Base-by-base conservation (phyloP, 2,888 invertebrate genomes). In the Ditylenchus weischeri region DNA sequence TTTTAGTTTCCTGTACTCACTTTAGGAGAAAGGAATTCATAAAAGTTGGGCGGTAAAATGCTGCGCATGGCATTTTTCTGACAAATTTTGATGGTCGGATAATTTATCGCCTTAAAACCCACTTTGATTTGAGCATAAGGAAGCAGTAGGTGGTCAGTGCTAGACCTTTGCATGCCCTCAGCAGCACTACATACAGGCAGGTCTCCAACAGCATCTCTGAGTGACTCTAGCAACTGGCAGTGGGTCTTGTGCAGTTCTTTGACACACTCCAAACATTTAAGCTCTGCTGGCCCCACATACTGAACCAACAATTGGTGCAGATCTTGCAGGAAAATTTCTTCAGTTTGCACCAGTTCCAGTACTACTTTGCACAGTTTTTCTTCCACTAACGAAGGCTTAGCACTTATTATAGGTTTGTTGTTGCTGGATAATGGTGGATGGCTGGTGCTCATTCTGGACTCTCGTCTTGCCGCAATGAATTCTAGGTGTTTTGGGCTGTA, bases 121-220 rank as follows among this genome's bases (percentile, higher is more conserved):
- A 69, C 69, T 69, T 73, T 73, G 48, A 71, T 65, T 48, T 69
- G 69, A 11, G 62, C 36, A 11, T 59, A 47, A 11, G 51, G 10
- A n/a, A 58, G 48, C 38, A 21, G 29, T 35, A 47, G 29, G 29
- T 21, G 5, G 54, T 29, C 23, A 15, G 18, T 11, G n/a, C 11
- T 59, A 2, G 15, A 19, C 36, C 38, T 35, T 18, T 19, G 18
- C 18, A 19, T 23, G 58, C 64, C 73, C 5, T 68, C 72, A 11
- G 54, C 47, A 6, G 73, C 68, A 51, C 70, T 69, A 8, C 5
- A 13, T 15, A 2, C 5, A 43, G 13, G 1, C 19, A 29, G 7
- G 59, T 70, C 73, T 7, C 72, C 72, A 11, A 51, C 51, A 5
- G 72, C 72, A 51, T 74, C 73, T 36, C 62, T 36, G 35, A 72